phyloP scores from a whole-genome alignment of 2,888 invertebrate species.

The Meteorus colon region DNA sequence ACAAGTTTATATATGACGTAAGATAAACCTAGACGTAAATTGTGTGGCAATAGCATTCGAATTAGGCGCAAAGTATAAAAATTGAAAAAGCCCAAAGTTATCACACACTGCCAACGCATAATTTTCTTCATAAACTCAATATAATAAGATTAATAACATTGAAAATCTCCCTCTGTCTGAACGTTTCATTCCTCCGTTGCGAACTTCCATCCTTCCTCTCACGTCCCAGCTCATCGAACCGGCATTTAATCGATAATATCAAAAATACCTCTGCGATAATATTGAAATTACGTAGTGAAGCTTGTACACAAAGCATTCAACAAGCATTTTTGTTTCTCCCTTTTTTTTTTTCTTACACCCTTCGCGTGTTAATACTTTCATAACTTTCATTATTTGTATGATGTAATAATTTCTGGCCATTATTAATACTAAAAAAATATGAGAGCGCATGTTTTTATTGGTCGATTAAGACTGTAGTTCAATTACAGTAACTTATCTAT shows the following conservation, averaged over 20 bases:
- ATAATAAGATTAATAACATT: background rate
- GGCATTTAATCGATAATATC: background rate
- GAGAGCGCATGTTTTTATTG: too few species aligned
- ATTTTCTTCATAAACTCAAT: slow-evolving; percentile 1
- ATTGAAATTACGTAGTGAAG: background rate
- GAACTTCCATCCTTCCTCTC: background rate
- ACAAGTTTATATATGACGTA: background rate
- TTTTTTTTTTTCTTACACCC: background rate
- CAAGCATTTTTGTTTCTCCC: background rate
- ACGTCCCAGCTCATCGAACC: background rate
- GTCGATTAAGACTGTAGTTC: too few species aligned
- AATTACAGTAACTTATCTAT: too few species aligned
- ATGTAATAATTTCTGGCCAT: background rate
- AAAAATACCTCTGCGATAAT: background rate
- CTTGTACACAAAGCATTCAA: background rate
- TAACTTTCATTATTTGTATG: background rate
- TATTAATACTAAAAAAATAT: too few species aligned
- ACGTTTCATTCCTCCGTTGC: background rate
- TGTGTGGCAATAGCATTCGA: background rate
- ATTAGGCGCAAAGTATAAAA: background rate
- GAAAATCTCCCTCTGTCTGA: background rate
- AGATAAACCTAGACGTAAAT: background rate
- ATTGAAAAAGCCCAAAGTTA: background rate
- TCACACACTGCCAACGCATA: background rate
- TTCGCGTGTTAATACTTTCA: background rate